Percentiles rank a stretch among this genome's conserved stretches.
Conservation (phyloP, 1,140 invertebrate genomes). For the Tribolium madens region DNA sequence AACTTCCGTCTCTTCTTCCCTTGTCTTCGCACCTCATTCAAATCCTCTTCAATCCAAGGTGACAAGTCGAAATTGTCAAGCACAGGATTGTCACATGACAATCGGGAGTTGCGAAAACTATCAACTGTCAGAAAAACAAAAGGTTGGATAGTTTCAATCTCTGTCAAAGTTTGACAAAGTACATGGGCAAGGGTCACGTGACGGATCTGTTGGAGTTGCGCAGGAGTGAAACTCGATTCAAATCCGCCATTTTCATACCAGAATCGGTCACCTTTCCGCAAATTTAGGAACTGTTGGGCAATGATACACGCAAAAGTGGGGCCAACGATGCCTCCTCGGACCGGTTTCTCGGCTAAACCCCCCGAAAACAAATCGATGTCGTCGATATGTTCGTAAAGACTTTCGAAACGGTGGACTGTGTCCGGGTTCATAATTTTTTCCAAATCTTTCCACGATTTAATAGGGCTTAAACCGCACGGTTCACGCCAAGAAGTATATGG, state of each 20-base stretch:
- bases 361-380: slow-evolving; percentile 95
- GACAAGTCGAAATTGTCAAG: slow-evolving; percentile 79
- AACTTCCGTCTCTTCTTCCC: slow-evolving; percentile 40
- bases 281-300: slow-evolving; percentile 90
- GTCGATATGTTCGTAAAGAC: slow-evolving; percentile 79
- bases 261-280: slow-evolving; percentile 91
- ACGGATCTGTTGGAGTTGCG: slow-evolving; percentile 89
- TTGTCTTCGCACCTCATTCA: slow-evolving; percentile 40
- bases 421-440: slow-evolving; percentile 77
- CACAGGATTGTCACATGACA: slow-evolving; percentile 76
- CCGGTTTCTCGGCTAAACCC: slow-evolving; percentile 84
- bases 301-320: slow-evolving; percentile 97
- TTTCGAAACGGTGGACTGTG: slow-evolving; percentile 73
- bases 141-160: slow-evolving; percentile 77
- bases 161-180: slow-evolving; percentile 86
- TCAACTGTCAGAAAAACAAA: slow-evolving; percentile 81
- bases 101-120: slow-evolving; percentile 73
- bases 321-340: slow-evolving; percentile 88
- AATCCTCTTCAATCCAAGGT: slow-evolving; percentile 70
- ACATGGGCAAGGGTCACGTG: slow-evolving; percentile 84
- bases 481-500: slow-evolving; percentile 85
- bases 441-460: slow-evolving; percentile 83
- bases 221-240: slow-evolving; percentile 80
- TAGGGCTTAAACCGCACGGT: slow-evolving; percentile 80
- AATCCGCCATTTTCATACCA: slow-evolving; percentile 89